Base-by-base conservation (phyloP, 2,113 vertebrate genomes). In the Grammomys surdaster region DNA sequence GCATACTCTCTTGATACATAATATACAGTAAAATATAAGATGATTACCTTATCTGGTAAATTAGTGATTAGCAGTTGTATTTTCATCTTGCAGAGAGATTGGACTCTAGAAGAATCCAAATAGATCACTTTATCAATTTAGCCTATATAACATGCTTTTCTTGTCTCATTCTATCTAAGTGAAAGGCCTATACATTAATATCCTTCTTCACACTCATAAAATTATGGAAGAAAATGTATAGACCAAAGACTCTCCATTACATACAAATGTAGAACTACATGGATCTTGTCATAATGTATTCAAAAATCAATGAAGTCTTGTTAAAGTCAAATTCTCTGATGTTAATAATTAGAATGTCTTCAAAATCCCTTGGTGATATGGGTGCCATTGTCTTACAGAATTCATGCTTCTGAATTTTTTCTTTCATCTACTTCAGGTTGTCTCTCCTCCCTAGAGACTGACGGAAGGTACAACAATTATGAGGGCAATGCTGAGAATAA, bases 381-480 rank as follows among this genome's bases (percentile, higher is more conserved):
- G 89, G 58, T 92, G 94, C 88, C 88, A 72, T 97, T 84, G 24
- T 84, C 97, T 98, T 98, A 98, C 88, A 97, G 97, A 98, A 97
- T 95, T 97, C 65, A 82, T 97, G 98, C 95, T 40, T 97, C 95
- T 95, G 46, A 36, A 96, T 87, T 95, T 95, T 96, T 90, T 43
- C 98, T 99, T 99, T 98, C 98, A 98, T 99, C 98, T 99, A 98
- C 99, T 99, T 99, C 99, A 99, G 99, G 99, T 97, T 98, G 98
- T 98, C 98, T 98, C 92, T 95, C 88, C 56, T 98, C 98, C 97
- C 96, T 98, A 5, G 98, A 99, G 99, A 99, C 99, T 99, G 99
- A 99, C 99, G 99, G 99, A 98, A 99, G 99, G 99, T 99, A 98
- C 98, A 99, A 99, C 99, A 99, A 99, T 99, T 99, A 99, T 97